Evolutionary conservation across 2,797 vertebrate species (phyloP).

Genomic region (Potorous gilbertii): DNA sequence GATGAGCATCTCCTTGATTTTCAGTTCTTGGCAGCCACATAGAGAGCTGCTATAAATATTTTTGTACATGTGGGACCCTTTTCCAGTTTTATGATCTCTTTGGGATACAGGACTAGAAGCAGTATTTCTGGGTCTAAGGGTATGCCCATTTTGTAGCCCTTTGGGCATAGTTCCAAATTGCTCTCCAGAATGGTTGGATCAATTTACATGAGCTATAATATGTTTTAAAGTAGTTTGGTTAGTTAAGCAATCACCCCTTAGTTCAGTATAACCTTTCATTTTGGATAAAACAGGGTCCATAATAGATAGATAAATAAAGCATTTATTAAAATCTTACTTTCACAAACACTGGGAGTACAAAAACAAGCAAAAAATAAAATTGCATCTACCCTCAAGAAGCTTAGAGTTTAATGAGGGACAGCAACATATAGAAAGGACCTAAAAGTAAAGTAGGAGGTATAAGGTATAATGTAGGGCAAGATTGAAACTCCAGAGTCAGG

Average conservation of each 20-base stretch:
- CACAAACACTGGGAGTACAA: neutral
- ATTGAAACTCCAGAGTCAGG: neutral
- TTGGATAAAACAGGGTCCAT: neutral
- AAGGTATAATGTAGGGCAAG: neutral
- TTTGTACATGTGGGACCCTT: too few species aligned
- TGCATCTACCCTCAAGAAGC: neutral
- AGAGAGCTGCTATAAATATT: too few species aligned
- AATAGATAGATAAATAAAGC: neutral
- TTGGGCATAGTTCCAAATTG: too few species aligned
- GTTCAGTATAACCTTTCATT: neutral
- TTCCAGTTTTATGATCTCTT: too few species aligned
- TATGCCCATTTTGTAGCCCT: too few species aligned
- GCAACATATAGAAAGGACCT: neutral
- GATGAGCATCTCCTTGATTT: too few species aligned
- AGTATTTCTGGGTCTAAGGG: too few species aligned
- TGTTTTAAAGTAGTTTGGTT: constrained; percentile 59
- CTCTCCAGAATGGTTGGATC: too few species aligned
- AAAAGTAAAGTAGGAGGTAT: neutral
- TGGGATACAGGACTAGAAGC: too few species aligned
- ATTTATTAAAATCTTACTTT: neutral
- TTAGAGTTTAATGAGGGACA: neutral
- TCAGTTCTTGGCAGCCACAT: too few species aligned
- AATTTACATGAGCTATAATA: neutral
- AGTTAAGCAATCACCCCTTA: constrained; percentile 45
- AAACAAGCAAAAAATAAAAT: neutral